Evolutionary conservation across 2,888 invertebrate genomes (phyloP), one percentile per base, ranked within the genome.

Genomic region (Kryphioiulus occultus): DNA sequence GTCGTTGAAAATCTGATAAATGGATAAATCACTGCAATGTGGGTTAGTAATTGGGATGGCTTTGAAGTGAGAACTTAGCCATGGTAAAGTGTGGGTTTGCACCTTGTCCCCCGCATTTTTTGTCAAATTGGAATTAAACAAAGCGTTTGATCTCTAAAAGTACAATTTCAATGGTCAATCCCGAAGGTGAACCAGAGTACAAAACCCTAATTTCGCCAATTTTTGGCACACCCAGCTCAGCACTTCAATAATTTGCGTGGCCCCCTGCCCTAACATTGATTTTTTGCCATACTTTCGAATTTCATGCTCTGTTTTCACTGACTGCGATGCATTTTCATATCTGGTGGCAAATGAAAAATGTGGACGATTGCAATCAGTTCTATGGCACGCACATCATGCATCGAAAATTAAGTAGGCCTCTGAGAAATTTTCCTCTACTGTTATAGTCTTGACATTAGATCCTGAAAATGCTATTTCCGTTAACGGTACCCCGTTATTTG

Each of bases 381-480:
- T 26, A 12, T 22, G 3, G n/a, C 22, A 68, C 26, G 22, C 22
- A 68, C 68, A 68, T 26, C 68, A 68, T 68, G 68, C 68, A 22
- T 68, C 68, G 26, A 68, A 26, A 68, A 68, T 68, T 26, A 68
- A 26, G 68, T 68, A 26, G 68, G 68, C 22, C 22, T 68, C n/a
- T 26, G 68, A 4, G 68, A 68, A 68, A 26, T 68, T 68, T 26
- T 26, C 9, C 68, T 0, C 26, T 10, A 9, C 10, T 2, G 5
- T 68, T n/a, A 59, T 7, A 22, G n/a, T 59, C 59, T 59, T 59
- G 59, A 59, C 59, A 59, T 59, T 59, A 59, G 59, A 59, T 59
- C 59, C 59, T 59, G 59, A 9, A 22, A 59, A 59, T 22, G 59
- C 22, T 59, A 59, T 59, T n/a, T 59, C 59, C 59, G n/a, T 59